phyloP scores from a whole-genome alignment of 2,797 vertebrate species.

The Falco rusticolus region DNA sequence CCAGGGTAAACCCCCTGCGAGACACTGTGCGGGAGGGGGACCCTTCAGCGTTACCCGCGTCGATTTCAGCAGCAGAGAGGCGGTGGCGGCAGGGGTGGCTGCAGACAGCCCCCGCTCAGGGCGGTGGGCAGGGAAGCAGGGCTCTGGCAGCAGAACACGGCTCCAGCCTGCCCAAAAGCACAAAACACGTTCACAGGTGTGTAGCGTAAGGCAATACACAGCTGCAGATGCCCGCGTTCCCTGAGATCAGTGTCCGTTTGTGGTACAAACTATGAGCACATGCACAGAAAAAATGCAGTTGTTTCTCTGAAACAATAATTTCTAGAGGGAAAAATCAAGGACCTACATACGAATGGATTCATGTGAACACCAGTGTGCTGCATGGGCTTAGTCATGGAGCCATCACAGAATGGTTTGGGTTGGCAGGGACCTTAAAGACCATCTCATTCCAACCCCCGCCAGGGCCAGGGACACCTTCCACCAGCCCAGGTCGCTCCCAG shows the following conservation, averaged over 20 bases:
- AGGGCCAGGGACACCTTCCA: no score
- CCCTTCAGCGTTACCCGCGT: neutral
- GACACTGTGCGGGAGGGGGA: neutral
- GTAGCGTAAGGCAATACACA: rapidly evolving
- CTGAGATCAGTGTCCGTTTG: neutral
- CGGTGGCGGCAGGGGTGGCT: neutral
- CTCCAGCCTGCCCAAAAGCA: neutral
- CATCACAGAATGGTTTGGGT: no score
- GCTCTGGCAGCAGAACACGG: rapidly evolving
- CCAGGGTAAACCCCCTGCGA: rapidly evolving
- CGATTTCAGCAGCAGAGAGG: neutral
- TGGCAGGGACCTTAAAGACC: no score
- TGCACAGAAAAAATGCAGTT: neutral
- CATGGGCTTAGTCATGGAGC: neutral
- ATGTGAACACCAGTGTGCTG: neutral
- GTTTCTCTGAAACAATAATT: neutral
- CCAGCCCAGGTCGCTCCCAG: no score
- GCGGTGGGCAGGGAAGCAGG: neutral
- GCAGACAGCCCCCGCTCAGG: neutral
- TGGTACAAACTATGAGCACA: neutral
- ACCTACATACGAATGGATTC: neutral
- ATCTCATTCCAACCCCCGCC: no score
- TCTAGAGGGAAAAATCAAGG: neutral
- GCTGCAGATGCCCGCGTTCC: rapidly evolving
- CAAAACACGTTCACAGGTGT: neutral